Base-by-base conservation (phyloP, 2,888 invertebrate species). In the Epiblema foenella region DNA sequence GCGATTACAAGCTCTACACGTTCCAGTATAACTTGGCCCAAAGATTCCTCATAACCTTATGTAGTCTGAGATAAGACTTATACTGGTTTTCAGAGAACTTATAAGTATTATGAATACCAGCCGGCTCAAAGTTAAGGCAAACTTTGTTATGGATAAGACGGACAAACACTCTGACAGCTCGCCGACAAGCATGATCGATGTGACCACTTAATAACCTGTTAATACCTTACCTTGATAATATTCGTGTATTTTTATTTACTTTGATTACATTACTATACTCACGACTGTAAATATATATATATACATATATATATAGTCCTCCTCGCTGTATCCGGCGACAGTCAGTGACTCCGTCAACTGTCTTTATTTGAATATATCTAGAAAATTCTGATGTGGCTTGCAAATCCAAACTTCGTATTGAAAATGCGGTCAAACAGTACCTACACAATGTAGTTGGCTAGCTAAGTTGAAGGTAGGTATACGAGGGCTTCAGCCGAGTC, bases 121-220 rank as follows among this genome's bases (percentile, higher is more conserved):
- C 3, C n/a, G 20, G 64, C 18, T 54, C 39, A 64, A 52, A 39
- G 37, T 39, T 39, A 64, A 52, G 24, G 39, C 52, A 64, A 64
- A 64, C 51, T 54, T 64, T 64, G 64, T 54, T 39, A n/a, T 24
- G 39, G 64, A 64, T 64, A 64, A 64, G 52, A 18, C 64, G 64
- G 39, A 64, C 64, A 64, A 64, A 64, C 52, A 64, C 9, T 1
- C 52, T 54, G 64, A 64, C 54, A 54, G 52, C 39, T 56, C 37
- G 64, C 37, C 54, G 64, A 64, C 64, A 54, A 64, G 51, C 15
- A 64, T 64, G 64, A 64, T 64, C 52, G 64, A 64, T 64, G 64
- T 11, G 64, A 54, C 20, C 64, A 54, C 64, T 64, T 64, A 64
- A 54, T 64, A 64, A 64, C 64, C n/a, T 64, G 64, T 64, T 64